phyloP scores from a whole-genome alignment of 2,113 vertebrate species.

The Brachypteracias leptosomus region DNA sequence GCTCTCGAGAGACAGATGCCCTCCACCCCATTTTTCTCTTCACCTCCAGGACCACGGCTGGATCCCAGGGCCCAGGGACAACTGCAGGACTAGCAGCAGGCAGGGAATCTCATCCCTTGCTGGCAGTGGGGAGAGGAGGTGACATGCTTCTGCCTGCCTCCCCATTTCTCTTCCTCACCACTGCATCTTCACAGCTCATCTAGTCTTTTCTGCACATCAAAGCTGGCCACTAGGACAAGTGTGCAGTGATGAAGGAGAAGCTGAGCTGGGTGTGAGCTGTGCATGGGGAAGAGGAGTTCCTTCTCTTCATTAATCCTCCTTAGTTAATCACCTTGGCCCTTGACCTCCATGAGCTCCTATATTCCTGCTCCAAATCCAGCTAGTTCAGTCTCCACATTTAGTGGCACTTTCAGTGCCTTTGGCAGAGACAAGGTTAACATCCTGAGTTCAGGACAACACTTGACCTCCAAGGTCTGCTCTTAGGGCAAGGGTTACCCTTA shows the following conservation, averaged over 20 bases:
- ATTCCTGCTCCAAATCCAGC: accelerated
- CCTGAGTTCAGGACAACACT: background rate
- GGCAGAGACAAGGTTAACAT: background rate
- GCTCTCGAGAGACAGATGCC: background rate
- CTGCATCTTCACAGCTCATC: background rate
- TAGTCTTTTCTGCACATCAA: background rate
- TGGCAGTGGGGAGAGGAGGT: background rate
- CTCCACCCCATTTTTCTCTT: background rate
- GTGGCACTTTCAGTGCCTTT: background rate
- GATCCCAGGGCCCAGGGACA: background rate
- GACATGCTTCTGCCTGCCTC: background rate
- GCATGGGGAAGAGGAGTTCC: background rate
- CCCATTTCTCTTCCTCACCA: background rate
- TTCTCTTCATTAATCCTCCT: background rate
- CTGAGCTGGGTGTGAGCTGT: background rate
- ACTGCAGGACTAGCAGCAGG: background rate
- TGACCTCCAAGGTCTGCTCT: background rate
- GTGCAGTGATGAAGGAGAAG: background rate
- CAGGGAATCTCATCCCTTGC: background rate
- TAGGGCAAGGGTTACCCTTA: background rate
- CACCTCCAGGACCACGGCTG: background rate
- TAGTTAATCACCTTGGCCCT: background rate
- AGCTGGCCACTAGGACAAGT: background rate
- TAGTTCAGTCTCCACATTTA: background rate
- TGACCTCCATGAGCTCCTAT: background rate